Base-by-base conservation (phyloP, 2,113 vertebrate species). In the Australoheros scitulus region DNA sequence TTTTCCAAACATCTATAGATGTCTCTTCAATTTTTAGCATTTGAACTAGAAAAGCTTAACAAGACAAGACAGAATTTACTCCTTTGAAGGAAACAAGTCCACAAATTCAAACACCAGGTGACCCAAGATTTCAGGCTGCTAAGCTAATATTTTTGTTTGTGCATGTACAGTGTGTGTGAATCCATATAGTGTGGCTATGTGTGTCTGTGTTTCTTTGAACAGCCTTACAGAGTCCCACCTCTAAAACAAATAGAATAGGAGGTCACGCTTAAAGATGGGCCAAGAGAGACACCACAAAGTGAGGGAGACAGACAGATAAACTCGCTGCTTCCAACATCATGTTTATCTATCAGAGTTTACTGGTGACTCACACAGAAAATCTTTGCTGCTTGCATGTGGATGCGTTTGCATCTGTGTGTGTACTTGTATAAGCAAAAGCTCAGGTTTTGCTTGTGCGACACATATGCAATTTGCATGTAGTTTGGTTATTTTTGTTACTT, bases 311-410 rank as follows among this genome's bases (percentile, higher is more conserved):
- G 3, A 74, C 55, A 70, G 26, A 92, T 90, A 90, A 93, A 91
- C 84, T 38, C n/a, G 0, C 65, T 56, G 81, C 76, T 79, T 79
- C 76, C 77, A 90, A 86, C 72, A 80, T 86, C 79, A 80, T 88
- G 86, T 91, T 92, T 89, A 92, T 89, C 85, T 63, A 52, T 75
- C 84, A 61, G 52, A 58, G 77, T 91, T 89, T 81, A 83, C 85
- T 64, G 24, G 56, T 89, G 88, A 91, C 84, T 89, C 82, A 90
- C 56, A 61, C 61, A 60, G 65, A 63, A 76, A 70, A 72, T 72
- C 78, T 60, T 72, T 22, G 26, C 60, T 24, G 41, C 43, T 72
- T 50, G 14, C 20, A 55, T 58, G 22, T 77, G 36, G 60, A 17
- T 24, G 47, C 79, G 68, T 83, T 74, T 81, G 74, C 61, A 58